phyloP scores from a whole-genome alignment of 1,140 invertebrate genomes.

The Euura lappo region DNA sequence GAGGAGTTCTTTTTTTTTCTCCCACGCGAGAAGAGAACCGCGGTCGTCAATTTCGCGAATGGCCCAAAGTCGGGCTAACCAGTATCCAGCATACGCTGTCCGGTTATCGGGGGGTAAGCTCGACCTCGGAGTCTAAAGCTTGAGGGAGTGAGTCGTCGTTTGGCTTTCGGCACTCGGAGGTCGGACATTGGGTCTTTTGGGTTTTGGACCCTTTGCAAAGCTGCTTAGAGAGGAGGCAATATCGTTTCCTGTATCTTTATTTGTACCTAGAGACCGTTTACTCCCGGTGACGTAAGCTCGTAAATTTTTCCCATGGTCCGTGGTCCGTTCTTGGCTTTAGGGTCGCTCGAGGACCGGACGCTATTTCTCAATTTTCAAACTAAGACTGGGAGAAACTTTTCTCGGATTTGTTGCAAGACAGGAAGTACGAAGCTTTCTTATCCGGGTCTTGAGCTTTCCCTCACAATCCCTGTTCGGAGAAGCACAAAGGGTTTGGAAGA shows the following conservation, averaged over 20 bases:
- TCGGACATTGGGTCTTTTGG: background rate
- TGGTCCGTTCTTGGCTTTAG: too few relatives aligned
- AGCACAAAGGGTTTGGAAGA: too few relatives aligned
- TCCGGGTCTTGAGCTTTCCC: too few relatives aligned
- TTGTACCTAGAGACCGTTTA: conserved; percentile 6
- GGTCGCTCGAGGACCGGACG: background rate
- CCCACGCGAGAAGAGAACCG: too few relatives aligned
- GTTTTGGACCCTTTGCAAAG: background rate
- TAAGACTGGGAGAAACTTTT: background rate
- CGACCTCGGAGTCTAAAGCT: too few relatives aligned
- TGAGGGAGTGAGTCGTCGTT: background rate
- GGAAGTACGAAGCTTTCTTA: background rate
- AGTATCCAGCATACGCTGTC: background rate
- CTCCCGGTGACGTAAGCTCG: background rate
- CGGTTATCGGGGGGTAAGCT: too few relatives aligned
- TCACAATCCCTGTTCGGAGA: too few relatives aligned
- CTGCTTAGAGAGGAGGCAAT: conserved; percentile 1
- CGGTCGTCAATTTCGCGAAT: too few relatives aligned
- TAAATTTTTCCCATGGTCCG: background rate
- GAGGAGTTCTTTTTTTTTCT: too few relatives aligned
- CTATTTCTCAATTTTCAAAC: background rate
- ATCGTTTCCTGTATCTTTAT: background rate
- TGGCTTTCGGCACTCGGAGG: background rate
- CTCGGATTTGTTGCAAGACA: background rate
- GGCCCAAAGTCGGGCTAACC: background rate